Evolutionary conservation across 2,797 vertebrate genomes (phyloP).

Genomic region (Chaunax sp.): DNA sequence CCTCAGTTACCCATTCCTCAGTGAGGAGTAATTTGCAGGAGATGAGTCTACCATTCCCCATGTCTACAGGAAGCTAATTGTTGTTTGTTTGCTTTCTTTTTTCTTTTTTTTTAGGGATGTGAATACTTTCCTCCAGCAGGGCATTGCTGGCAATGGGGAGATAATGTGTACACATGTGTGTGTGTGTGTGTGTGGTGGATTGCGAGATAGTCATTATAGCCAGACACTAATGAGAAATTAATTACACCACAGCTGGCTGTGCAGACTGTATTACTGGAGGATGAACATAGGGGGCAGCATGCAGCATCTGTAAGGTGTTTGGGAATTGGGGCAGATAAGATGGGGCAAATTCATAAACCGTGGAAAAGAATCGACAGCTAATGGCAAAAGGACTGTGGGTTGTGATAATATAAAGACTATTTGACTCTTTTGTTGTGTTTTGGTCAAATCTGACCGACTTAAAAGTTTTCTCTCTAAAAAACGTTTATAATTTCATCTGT

Average conservation of each 20-base stretch:
- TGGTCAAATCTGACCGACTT: background rate
- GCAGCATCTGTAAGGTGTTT: constrained; percentile 11
- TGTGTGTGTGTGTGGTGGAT: constrained; percentile 17
- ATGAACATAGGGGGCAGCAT: constrained; percentile 65
- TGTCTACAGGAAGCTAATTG: constrained; percentile 79
- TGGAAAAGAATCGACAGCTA: constrained; percentile 25
- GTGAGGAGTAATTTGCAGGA: constrained; percentile 66
- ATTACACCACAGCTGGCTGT: constrained; percentile 72
- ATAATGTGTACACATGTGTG: background rate
- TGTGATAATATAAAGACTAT: constrained; percentile 12
- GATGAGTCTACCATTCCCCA: constrained; percentile 65
- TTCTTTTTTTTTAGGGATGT: constrained; percentile 41
- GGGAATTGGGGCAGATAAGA: constrained; percentile 5
- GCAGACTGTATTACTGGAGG: constrained; percentile 56
- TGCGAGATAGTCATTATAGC: constrained; percentile 66
- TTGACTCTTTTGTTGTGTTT: background rate
- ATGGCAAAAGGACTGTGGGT: constrained; percentile 14
- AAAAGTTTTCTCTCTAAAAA: no score
- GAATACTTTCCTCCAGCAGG: constrained; percentile 49
- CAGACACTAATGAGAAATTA: constrained; percentile 76
- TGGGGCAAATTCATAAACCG: constrained; percentile 6
- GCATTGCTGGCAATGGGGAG: constrained; percentile 9
- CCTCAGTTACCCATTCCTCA: constrained; percentile 55
- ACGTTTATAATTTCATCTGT: no score
- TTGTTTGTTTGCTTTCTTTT: constrained; percentile 72